These are phyloP conservation scores for Nemapogon koenigi DNA, from an alignment of 2,888 invertebrate species.

Conservation along the genomic window DNA sequence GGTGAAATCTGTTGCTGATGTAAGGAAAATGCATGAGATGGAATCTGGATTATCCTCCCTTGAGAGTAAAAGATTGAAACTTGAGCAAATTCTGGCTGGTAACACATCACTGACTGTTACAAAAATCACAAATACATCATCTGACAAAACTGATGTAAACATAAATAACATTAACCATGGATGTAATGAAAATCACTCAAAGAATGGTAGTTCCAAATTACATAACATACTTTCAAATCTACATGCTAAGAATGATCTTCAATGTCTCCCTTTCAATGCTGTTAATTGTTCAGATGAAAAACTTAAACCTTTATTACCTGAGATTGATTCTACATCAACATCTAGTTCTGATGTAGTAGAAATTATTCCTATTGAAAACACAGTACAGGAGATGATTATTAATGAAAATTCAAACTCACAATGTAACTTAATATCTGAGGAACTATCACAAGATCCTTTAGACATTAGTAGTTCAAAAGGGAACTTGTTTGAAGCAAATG, in stretches of 20 bases:
- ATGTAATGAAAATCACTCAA: conserved; percentile 53
- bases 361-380: conserved; percentile 32
- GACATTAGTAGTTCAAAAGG: conserved; percentile 35
- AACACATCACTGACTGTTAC: conserved; percentile 45
- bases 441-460: conserved; percentile 50
- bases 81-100: conserved; percentile 48
- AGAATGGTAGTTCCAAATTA: conserved; percentile 59
- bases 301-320: conserved; percentile 26
- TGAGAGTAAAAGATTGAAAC: conserved; percentile 47
- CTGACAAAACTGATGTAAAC: conserved; percentile 13
- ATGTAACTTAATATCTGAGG: conserved; percentile 38
- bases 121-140: conserved; percentile 29
- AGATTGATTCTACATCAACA: conserved; percentile 36
- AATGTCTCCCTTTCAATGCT: conserved; percentile 36
- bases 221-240: conserved; percentile 54
- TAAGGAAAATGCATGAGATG: conserved; percentile 21
- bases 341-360: conserved; percentile 41
- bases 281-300: conserved; percentile 34
- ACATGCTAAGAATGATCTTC: conserved; percentile 43
- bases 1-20: conserved; percentile 28
- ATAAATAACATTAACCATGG: conserved; percentile 36
- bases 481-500: conserved; percentile 3
- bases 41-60: conserved; percentile 38
- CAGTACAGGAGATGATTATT: conserved; percentile 46
- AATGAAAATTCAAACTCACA: conserved; percentile 54